A percentile compares a stretch with the other conserved stretches of the same genome.
phyloP scores from a whole-genome alignment of 2,888 invertebrate genomes.

The Scaptomyza polygonia region DNA sequence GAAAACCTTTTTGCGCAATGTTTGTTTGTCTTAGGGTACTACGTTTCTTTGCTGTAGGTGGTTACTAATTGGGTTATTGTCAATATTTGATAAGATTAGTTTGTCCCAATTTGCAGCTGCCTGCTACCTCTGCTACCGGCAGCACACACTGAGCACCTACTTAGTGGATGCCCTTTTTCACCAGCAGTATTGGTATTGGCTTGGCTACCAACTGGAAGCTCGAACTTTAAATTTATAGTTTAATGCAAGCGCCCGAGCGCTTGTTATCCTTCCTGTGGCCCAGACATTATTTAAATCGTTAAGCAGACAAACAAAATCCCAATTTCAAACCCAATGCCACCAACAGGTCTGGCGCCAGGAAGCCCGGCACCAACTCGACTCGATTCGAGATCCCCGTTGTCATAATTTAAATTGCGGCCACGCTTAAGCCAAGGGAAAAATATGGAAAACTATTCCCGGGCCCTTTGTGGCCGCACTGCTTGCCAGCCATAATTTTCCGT shows the following conservation, averaged over 20 bases:
- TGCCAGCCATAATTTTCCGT: conserved; percentile 64
- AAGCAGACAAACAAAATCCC: conserved; percentile 44
- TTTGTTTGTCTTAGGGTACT: conserved; percentile 46
- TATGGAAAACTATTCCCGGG: conserved; percentile 65
- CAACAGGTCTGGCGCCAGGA: conserved; percentile 61
- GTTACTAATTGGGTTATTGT: conserved; percentile 80
- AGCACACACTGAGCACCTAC: conserved; percentile 4
- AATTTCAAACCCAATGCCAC: conserved; percentile 30
- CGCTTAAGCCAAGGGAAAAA: conserved; percentile 60
- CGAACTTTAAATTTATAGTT: conserved; percentile 62
- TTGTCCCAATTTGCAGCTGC: conserved; percentile 54
- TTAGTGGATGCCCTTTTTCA: conserved; percentile 17
- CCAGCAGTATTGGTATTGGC: conserved; percentile 42
- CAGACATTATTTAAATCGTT: conserved; percentile 66
- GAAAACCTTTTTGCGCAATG: conserved; percentile 62
- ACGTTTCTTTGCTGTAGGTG: conserved; percentile 71
- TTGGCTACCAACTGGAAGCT: conserved; percentile 14
- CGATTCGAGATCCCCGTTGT: conserved; percentile 48
- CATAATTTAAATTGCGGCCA: conserved; percentile 72
- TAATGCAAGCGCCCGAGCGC: conserved; percentile 53
- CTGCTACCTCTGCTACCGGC: conserved; percentile 32
- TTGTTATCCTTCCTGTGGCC: conserved; percentile 65
- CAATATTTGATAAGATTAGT: conserved; percentile 77
- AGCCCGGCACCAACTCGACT: conserved; percentile 55
- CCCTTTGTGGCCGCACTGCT: conserved; percentile 41